phyloP scores from a whole-genome alignment of 2,113 vertebrate species.

The Thamnaconus septentrionalis region DNA sequence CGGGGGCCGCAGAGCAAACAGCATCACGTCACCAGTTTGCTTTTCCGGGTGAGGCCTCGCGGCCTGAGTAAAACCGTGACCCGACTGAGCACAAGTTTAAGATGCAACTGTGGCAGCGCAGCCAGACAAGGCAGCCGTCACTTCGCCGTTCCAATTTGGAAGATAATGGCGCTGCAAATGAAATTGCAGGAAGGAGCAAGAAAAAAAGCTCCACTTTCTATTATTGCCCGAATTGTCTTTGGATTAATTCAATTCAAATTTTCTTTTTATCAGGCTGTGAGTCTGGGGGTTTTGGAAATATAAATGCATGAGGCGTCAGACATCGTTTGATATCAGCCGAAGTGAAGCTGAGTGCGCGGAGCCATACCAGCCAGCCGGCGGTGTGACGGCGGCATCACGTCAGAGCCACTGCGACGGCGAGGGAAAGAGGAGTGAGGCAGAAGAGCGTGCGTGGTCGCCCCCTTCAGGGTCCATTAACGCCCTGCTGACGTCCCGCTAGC shows the following conservation, averaged over 20 bases:
- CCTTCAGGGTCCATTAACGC: neutral
- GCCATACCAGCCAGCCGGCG: neutral
- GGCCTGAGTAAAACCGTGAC: too few species aligned
- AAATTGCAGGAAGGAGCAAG: neutral
- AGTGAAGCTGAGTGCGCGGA: slow-evolving; percentile 6
- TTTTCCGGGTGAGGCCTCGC: too few species aligned
- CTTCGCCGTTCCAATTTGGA: slow-evolving; percentile 24
- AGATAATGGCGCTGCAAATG: slow-evolving; percentile 23
- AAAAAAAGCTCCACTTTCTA: neutral
- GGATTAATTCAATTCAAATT: slow-evolving; percentile 50
- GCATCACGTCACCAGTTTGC: slow-evolving; percentile 18
- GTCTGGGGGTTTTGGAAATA: slow-evolving; percentile 26
- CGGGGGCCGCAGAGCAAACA: slow-evolving; percentile 11
- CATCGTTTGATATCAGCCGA: slow-evolving; percentile 30
- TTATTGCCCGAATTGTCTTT: slow-evolving; percentile 26
- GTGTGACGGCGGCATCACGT: too few species aligned
- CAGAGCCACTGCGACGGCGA: too few species aligned
- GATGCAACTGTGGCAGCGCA: neutral
- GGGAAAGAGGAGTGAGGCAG: too few species aligned
- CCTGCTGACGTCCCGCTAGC: neutral
- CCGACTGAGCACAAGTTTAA: neutral
- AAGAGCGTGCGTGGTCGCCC: too few species aligned
- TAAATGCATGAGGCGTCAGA: slow-evolving; percentile 27
- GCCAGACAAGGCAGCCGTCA: neutral
- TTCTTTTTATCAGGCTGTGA: slow-evolving; percentile 34